These are phyloP conservation scores for Ips typographus DNA, from an alignment of 1,140 invertebrate species.

Conservation along the genomic window DNA sequence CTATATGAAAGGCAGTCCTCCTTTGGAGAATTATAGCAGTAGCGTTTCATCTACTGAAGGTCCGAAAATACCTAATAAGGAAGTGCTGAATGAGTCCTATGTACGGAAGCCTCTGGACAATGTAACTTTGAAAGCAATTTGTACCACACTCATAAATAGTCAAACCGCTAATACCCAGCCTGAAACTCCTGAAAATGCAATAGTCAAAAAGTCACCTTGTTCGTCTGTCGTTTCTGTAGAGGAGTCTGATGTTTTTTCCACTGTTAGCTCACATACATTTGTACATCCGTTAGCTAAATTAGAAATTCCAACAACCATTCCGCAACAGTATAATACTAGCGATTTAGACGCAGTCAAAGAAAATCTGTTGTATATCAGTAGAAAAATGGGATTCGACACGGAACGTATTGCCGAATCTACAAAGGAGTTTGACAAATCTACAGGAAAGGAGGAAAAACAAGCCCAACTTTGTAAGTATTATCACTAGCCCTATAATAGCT, in stretches of 20 bases:
- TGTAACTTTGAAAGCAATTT: constrained; percentile 7
- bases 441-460: not conserved
- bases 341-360: constrained; percentile 5
- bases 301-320: not conserved
- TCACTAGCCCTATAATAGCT: too few relatives aligned
- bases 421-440: constrained; percentile 1
- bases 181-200: too few relatives aligned
- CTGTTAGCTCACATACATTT: constrained; percentile 1
- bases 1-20: not conserved
- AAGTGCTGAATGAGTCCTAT: constrained; percentile 14
- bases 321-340: constrained; percentile 11
- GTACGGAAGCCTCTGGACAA: constrained; percentile 12
- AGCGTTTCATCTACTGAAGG: not conserved
- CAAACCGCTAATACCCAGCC: too few relatives aligned
- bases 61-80: constrained; percentile 8
- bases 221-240: not conserved
- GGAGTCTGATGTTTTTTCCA: constrained; percentile 12
- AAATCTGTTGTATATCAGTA: constrained; percentile 6
- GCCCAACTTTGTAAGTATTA: not conserved
- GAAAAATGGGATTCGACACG: constrained; percentile 15
- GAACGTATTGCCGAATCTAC: not conserved
- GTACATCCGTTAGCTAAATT: constrained; percentile 12
- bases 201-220: not conserved
- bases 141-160: not conserved
- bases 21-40: not conserved